Evolutionary conservation across 2,888 invertebrate genomes (phyloP), one percentile per base, ranked within the genome.

Genomic region (Dendrolimus pini): DNA sequence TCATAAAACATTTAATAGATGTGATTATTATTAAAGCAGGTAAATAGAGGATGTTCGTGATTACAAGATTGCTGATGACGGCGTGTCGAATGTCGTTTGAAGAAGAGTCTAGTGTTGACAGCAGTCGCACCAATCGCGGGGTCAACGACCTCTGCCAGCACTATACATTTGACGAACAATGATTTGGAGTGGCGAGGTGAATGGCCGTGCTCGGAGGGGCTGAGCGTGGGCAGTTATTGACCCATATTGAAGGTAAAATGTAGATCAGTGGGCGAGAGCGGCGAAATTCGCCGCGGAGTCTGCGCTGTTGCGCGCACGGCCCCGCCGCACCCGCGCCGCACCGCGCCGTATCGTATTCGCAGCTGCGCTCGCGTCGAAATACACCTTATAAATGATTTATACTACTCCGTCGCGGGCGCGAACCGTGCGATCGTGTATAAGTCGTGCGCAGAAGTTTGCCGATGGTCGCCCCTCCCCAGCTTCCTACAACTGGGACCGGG

Each of bases 251-350:
- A 81, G 83, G 89, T 89, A 84, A 89, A 91, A 91, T 90, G 91
- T 91, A 90, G 91, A 91, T 91, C 90, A 91, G 91, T 91, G 90
- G 91, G 91, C 90, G 90, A 91, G 84, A 86, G 88, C 86, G 87
- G 88, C 89, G 86, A 88, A 89, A 80, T 89, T 88, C 75, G 82
- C 85, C 70, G 82, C 80, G 75, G 82, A 84, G 80, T 76, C 78
- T 75, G 76, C 66, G 75, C 30, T 30, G 6, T 60, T 68, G 71
- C 69, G 60, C 61, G 67, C 66, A 64, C 63, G 62, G 68, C 62
- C 62, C 56, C 66, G 65, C 63, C 58, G 59, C 58, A 12, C 41
- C 56, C 53, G 53, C 30, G 41, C 54, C 52, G 57, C 55, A 52
- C 55, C 57, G 55, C 55, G 13, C 14, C 55, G 56, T 55, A 53